Evolutionary conservation across 2,888 invertebrate genomes (phyloP), one percentile per base, ranked within the genome.

Genomic region (Eupeodes latifasciatus): DNA sequence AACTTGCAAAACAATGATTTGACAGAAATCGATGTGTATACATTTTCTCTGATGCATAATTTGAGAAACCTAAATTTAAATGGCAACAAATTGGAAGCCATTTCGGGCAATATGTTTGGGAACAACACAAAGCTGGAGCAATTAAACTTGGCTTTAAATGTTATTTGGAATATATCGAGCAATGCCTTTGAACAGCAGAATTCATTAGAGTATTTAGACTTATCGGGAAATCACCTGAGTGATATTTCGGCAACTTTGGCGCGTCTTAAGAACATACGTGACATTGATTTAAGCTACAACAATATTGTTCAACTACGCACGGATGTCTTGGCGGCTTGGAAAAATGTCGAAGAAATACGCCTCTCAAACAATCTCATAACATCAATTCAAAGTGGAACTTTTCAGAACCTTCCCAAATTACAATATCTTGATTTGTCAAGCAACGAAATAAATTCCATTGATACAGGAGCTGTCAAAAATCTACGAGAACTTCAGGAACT

Each of bases 211-310:
- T 95, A 95, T 89, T 93, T 98, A 44, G 96, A 97, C 92, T 95
- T 96, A 76, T 97, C 98, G 0, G 96, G 96, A 83, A 98, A 98
- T 92, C 95, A 95, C 79, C 93, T 98, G 71, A 94, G 95, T 27
- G 95, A 96, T 91, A 94, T 98, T 85, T 97, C 98, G 5, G 94
- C 95, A 74, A 96, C 96, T 49, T 93, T 98, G 74, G 95, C 96
- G 78, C 95, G 95, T 89, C 94, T 97, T 89, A 94, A 95, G 36
- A 95, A 95, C 89, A 94, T 98, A 19, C 95, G 96, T 92, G 94
- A 96, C 79, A 94, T 98, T 66, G 97, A 98, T 92, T 94, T 97
- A 81, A 97, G 97, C 91, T 95, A 95, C 92, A 98, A 98, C 93
- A 95, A 96, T 88, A 95, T 98, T 55, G 95, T 96, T 90, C 94